phyloP scores from a whole-genome alignment of 2,113 vertebrate species.

The Mobula hypostoma region DNA sequence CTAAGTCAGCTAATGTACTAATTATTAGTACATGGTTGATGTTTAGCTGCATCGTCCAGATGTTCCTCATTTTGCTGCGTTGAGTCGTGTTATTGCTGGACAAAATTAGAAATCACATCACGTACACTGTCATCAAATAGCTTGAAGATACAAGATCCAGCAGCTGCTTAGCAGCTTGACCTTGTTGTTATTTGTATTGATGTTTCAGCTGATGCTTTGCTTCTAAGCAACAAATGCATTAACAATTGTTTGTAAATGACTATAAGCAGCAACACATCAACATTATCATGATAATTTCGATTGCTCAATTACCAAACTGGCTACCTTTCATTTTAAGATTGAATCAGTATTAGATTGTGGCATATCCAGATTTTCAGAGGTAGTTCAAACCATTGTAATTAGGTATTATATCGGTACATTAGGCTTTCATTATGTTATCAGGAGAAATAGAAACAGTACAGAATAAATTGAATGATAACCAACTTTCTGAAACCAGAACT shows the following conservation, averaged over 20 bases:
- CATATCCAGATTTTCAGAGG: not conserved
- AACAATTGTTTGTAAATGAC: slow-evolving; percentile 10
- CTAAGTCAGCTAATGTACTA: not conserved
- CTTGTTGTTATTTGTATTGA: slow-evolving; percentile 20
- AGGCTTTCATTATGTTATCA: not conserved
- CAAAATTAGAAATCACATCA: not conserved
- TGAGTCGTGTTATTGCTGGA: not conserved
- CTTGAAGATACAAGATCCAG: not conserved
- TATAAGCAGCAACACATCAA: not conserved
- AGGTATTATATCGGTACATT: not conserved
- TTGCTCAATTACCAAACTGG: not conserved
- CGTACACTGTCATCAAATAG: not conserved
- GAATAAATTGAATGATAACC: not conserved
- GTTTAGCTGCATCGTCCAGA: not conserved
- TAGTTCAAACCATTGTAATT: not conserved
- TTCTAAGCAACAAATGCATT: not conserved
- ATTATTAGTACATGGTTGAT: too few species aligned
- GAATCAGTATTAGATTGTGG: not conserved
- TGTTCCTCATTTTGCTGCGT: not conserved
- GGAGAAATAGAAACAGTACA: not conserved
- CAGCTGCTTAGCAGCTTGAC: slow-evolving; percentile 14
- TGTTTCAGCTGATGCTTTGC: not conserved
- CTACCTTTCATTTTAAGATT: not conserved
- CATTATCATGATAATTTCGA: not conserved
- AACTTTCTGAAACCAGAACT: not conserved